Evolutionary conservation across 2,113 vertebrate genomes (phyloP).

Genomic region (Gnathonemus echidnorhynchus): DNA sequence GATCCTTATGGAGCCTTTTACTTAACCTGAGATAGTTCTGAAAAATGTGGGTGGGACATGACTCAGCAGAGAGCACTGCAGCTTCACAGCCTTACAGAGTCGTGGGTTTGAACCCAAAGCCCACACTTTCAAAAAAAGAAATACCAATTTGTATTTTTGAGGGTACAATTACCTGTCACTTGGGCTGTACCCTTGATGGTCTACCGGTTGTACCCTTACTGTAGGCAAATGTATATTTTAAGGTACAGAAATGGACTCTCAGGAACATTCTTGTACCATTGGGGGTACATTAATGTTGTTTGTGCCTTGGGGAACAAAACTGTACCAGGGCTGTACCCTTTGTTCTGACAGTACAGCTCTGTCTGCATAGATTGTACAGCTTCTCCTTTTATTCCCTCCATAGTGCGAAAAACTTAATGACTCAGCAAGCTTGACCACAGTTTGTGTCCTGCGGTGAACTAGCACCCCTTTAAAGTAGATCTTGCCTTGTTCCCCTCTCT

Average conservation of each 20-base stretch:
- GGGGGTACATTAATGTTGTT: neutral
- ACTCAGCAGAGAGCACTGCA: neutral
- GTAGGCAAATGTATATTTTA: neutral
- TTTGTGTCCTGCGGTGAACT: neutral
- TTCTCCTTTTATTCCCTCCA: neutral
- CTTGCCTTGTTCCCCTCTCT: neutral
- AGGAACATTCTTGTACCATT: neutral
- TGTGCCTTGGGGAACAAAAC: neutral
- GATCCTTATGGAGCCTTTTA: neutral
- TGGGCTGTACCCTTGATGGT: neutral
- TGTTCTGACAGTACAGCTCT: neutral
- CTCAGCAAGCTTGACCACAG: neutral
- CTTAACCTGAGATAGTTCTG: neutral
- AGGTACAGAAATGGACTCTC: neutral
- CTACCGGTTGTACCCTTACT: neutral
- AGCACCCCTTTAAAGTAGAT: neutral
- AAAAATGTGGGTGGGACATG: neutral
- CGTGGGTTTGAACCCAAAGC: neutral
- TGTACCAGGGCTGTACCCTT: neutral
- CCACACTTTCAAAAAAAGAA: neutral
- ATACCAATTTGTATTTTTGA: neutral
- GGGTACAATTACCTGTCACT: neutral
- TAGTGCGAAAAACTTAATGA: neutral
- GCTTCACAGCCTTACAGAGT: neutral
- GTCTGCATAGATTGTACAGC: neutral